Base-by-base conservation (phyloP, 2,888 invertebrate genomes). In the Isoperla grammatica region DNA sequence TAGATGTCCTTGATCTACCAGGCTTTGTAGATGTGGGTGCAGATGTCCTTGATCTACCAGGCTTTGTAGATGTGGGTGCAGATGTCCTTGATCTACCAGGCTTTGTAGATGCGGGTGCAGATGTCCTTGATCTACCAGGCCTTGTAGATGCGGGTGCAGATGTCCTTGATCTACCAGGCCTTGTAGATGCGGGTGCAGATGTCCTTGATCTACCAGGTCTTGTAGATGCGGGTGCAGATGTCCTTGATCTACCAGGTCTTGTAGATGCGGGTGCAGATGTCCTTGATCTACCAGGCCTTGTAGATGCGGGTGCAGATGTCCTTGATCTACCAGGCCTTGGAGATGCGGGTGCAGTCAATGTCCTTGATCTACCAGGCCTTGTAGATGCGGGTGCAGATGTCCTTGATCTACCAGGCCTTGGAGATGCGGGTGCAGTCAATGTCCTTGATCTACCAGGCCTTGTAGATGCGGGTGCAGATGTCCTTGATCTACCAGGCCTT, bases 241-340 rank as follows among this genome's bases (percentile, higher is more conserved):
- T 84, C 82, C 69, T 86, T 87, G 15, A 85, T 83, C 8, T 29
- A 29, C 5, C 29, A 29, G 8, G 29, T 8, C 29, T 29, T 29
- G 82, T 90, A 90, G 66, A 84, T 74, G 70, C 90, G 78, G 70
- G 87, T 87, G 77, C 86, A 86, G 49, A 90, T 79, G 68, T 84
- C 82, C 69, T 86, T 87, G 15, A 85, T 83, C 8, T 29, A 29
- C 5, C 29, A 29, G 8, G 29, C 29, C 29, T 29, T 29, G 82
- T 90, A 90, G 66, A 84, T 74, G 70, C 90, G 78, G 70, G 87
- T 87, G 77, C 86, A 86, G 49, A 90, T 79, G 68, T 84, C 82
- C 69, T 86, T 87, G 15, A 85, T 83, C 8, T 29, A 29, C 5
- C 29, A 29, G 8, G 29, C 29, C 29, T 29, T 29, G 82, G 90